Percentiles rank a stretch among this genome's conserved stretches.
Conservation (phyloP, 2,888 invertebrate species). For the Koerneria pararmatus region DNA sequence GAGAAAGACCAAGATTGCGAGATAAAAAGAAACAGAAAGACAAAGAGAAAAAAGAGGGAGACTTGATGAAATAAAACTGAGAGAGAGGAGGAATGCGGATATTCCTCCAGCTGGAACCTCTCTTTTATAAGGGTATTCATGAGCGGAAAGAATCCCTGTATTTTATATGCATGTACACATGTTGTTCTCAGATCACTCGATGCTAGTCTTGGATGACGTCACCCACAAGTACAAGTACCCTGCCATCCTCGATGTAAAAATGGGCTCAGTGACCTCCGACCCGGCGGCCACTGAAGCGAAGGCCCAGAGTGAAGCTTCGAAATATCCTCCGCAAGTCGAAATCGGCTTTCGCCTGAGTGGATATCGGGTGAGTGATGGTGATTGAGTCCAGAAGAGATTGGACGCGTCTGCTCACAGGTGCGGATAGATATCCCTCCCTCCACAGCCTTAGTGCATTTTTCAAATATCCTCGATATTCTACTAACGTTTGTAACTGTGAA, state of each 20-base stretch:
- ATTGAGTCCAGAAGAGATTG: neutral
- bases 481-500: neutral
- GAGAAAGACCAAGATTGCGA: too few relatives aligned
- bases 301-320: constrained; percentile 36
- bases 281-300: constrained; percentile 48
- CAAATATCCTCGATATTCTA: too few relatives aligned
- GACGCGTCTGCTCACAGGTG: constrained; percentile 7
- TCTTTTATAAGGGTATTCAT: too few relatives aligned
- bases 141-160: too few relatives aligned
- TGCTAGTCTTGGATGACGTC: constrained; percentile 49
- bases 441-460: too few relatives aligned
- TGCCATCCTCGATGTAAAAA: constrained; percentile 44
- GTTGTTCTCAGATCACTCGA: constrained; percentile 40
- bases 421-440: too few relatives aligned
- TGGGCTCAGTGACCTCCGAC: constrained; percentile 52
- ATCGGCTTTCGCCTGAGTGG: constrained; percentile 55
- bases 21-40: too few relatives aligned
- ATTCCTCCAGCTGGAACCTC: too few relatives aligned
- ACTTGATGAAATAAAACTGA: too few relatives aligned
- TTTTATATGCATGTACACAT: too few relatives aligned
- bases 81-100: too few relatives aligned
- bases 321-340: constrained; percentile 45
- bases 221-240: constrained; percentile 34
- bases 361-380: constrained; percentile 43
- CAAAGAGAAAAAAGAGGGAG: too few relatives aligned